Evolutionary conservation across 1,140 invertebrate species (phyloP), one percentile per base, ranked within the genome.

Genomic region (Musca vetustissima): DNA sequence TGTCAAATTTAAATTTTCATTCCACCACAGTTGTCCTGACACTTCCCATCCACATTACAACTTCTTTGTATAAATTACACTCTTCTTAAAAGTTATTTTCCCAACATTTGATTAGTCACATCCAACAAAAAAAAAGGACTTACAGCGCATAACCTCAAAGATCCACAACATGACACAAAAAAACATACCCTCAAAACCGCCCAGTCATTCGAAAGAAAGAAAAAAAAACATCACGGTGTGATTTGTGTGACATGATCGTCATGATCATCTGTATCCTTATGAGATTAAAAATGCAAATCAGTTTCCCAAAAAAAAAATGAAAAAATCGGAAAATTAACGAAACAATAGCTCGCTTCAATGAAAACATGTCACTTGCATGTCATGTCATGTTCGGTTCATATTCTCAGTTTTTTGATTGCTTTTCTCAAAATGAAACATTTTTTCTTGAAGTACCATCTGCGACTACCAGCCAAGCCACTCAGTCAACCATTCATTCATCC

Each of bases 281-380:
- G 78, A 80, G 78, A 80, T 80, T 80, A 80, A 80, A 80, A 80
- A 80, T 80, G 78, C 78, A 80, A 80, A 80, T 80, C 78, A 80
- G 75, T 69, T 68, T 65, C 73, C 69, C 70, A 73, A 72, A 75
- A 71, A 73, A 76, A 73, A 76, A 9, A n/a, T n/a, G n/a, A n/a
- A n/a, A 21, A 36, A 61, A 25, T 14, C 13, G 36, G 36, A 43
- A 43, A 43, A 43, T 43, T 43, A 43, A 43, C 11, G 36, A 43
- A 43, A 43, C 36, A 43, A 43, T 43, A 43, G 36, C 36, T 43
- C 36, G 36, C 36, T 43, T 43, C 36, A 43, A 43, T 43, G 36
- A 43, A 43, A 43, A 43, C 36, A 43, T 43, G 36, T 43, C 36
- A 43, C 36, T 43, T 43, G 36, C 36, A 43, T 43, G 36, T 43